phyloP scores from a whole-genome alignment of 2,797 vertebrate species.

The Epinephelus coioides region DNA sequence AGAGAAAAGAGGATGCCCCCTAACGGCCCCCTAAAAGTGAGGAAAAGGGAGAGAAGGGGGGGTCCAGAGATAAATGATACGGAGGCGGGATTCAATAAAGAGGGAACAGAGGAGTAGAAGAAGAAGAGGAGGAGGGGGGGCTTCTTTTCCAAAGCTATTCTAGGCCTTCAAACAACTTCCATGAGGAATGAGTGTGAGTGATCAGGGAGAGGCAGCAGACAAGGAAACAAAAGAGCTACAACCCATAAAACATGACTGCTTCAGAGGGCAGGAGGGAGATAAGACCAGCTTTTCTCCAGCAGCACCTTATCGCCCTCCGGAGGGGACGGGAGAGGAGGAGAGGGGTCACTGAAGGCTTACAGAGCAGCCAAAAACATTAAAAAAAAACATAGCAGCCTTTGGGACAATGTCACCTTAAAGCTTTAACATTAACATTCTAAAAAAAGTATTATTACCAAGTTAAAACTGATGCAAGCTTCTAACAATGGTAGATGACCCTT shows the following conservation, averaged over 20 bases:
- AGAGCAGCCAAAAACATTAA: background rate
- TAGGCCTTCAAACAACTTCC: conserved; percentile 89
- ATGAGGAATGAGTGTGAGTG: conserved; percentile 87
- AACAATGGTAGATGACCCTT: background rate
- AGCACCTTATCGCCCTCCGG: conserved; percentile 66
- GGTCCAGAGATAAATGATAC: conserved; percentile 88
- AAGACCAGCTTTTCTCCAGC: conserved; percentile 57
- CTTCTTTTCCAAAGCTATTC: conserved; percentile 85
- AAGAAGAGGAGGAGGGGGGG: conserved; percentile 47
- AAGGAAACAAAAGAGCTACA: conserved; percentile 83
- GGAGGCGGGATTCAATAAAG: conserved; percentile 93
- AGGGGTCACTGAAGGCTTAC: conserved; percentile 44
- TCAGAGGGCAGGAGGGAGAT: conserved; percentile 77
- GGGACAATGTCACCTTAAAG: background rate
- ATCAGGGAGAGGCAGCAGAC: conserved; percentile 72
- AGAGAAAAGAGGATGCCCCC: conserved; percentile 89
- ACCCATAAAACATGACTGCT: conserved; percentile 79
- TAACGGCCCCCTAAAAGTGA: conserved; percentile 82
- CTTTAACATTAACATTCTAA: background rate
- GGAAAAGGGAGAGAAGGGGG: conserved; percentile 81
- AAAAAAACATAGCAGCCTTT: conserved; percentile 21
- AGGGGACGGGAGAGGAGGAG: conserved; percentile 26
- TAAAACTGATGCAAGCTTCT: background rate
- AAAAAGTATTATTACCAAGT: background rate
- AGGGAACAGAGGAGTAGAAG: conserved; percentile 74